phyloP scores from a whole-genome alignment of 1,140 invertebrate genomes.

The Drosophila neocordata region DNA sequence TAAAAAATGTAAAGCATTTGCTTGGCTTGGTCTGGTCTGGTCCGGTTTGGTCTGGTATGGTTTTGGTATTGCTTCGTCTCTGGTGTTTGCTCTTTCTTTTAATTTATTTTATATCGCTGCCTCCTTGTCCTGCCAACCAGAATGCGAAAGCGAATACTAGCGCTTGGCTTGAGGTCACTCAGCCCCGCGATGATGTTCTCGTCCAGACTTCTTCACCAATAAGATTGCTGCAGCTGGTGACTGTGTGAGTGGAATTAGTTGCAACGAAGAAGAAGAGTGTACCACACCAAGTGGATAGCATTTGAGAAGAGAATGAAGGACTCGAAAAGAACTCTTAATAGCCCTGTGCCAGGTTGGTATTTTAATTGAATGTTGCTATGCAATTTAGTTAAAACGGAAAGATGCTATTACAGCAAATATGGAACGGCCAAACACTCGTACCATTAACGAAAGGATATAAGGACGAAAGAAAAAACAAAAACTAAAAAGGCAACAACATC shows the following conservation, averaged over 20 bases:
- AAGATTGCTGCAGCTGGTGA: constrained; percentile 44
- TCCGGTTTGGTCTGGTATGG: constrained; percentile 13
- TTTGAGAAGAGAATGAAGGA: neutral
- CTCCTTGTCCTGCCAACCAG: constrained; percentile 48
- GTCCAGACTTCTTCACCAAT: constrained; percentile 57
- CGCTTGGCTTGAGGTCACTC: constrained; percentile 46
- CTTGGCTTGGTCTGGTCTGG: constrained; percentile 43
- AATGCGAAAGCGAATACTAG: constrained; percentile 26
- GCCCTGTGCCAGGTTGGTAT: constrained; percentile 12
- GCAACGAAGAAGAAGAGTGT: neutral
- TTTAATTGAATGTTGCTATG: constrained; percentile 55
- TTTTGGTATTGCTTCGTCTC: constrained; percentile 25
- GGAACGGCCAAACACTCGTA: no score
- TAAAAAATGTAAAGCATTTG: constrained; percentile 73
- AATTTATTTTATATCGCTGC: constrained; percentile 71
- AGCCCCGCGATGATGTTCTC: constrained; percentile 16
- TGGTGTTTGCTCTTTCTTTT: constrained; percentile 68
- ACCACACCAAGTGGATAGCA: neutral
- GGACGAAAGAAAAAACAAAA: no score
- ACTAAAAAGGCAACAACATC: neutral
- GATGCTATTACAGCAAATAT: constrained; percentile 16
- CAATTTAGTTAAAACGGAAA: constrained; percentile 18
- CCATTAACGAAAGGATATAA: no score
- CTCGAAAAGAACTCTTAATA: constrained; percentile 21
- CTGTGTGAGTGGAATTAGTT: neutral